These are phyloP conservation scores for Callithrix jacchus DNA, from an alignment of 2,113 vertebrate species.

Conservation along the genomic window DNA sequence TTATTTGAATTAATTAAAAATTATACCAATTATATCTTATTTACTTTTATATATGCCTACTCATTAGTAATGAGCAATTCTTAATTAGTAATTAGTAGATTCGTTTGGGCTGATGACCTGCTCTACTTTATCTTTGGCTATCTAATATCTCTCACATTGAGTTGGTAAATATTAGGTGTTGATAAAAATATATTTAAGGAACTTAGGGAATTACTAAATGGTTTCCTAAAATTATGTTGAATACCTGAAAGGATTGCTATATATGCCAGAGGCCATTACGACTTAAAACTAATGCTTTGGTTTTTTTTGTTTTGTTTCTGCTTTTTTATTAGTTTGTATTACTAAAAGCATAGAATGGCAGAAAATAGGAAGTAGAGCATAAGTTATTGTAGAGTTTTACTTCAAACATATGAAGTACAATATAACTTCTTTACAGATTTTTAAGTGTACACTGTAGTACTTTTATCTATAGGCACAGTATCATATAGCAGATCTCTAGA, in stretches of 20 bases:
- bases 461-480: neutral
- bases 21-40: neutral
- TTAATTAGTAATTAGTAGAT: neutral
- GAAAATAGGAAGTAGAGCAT: neutral
- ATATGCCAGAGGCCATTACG: neutral
- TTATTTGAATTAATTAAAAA: neutral
- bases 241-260: neutral
- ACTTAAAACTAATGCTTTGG: neutral
- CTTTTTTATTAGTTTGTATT: neutral
- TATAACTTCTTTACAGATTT: neutral
- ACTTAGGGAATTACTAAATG: neutral
- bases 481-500: neutral
- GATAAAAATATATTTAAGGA: neutral
- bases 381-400: neutral
- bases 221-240: neutral
- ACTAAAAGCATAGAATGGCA: neutral
- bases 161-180: neutral
- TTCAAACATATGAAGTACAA: neutral
- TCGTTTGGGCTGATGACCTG: neutral
- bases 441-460: neutral
- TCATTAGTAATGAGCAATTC: neutral
- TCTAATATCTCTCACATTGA: neutral
- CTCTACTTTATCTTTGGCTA: neutral
- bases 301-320: neutral
- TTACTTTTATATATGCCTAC: neutral